Evolutionary conservation across 2,797 vertebrate species (phyloP).

Genomic region (Carcharodon carcharias): DNA sequence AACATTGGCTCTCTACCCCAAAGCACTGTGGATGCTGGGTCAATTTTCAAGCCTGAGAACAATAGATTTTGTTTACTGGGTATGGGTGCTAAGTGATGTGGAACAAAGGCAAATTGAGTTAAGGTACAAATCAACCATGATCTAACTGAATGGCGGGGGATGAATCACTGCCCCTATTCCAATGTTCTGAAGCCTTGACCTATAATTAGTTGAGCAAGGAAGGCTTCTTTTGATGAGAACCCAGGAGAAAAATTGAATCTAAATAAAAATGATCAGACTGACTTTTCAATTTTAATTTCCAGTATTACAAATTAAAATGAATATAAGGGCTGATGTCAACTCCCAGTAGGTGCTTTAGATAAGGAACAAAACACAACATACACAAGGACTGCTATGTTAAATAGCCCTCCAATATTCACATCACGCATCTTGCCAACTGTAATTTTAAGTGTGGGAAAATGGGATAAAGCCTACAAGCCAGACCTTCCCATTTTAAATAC

Average conservation of each 20-base stretch:
- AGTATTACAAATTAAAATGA: background rate
- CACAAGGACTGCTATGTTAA: background rate
- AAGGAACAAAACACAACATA: background rate
- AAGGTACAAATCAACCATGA: background rate
- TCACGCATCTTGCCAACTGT: background rate
- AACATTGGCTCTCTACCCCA: background rate
- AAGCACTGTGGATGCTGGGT: background rate
- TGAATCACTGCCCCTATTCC: background rate
- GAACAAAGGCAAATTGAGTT: background rate
- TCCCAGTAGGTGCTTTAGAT: background rate
- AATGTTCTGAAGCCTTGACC: background rate
- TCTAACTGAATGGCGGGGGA: background rate
- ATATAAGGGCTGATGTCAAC: background rate
- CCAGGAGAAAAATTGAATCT: background rate
- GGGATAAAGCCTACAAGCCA: background rate
- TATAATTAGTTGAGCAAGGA: background rate
- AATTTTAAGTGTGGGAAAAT: background rate
- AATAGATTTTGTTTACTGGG: background rate
- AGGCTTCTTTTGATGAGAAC: background rate
- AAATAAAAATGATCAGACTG: background rate
- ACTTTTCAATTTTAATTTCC: background rate
- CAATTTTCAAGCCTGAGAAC: background rate
- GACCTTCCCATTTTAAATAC: slow-evolving; percentile 9
- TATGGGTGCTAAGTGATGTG: background rate
- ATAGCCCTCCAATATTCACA: background rate